Conservation (phyloP, 1,140 invertebrate species). For the Himalopsyche phryganea region DNA sequence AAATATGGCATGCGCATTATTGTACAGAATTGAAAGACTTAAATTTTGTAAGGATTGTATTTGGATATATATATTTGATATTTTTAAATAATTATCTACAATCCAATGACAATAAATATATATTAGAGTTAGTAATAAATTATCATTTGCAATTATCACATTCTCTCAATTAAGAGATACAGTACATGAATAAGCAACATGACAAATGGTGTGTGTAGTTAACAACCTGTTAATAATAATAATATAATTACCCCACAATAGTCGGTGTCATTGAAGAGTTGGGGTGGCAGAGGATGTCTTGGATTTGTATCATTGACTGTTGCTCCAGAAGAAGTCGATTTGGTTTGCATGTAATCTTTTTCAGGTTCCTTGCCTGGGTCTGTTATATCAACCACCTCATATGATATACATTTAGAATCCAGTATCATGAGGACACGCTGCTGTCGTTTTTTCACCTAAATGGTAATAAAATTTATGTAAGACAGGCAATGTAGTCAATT, state of each 20-base stretch:
- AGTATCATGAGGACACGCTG: slow-evolving; percentile 88
- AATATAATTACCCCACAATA: slow-evolving; percentile 92
- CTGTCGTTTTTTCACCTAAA: slow-evolving; percentile 90
- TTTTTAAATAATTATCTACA: no score
- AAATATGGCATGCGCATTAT: no score
- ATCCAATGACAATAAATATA: no score
- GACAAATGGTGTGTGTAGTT: no score
- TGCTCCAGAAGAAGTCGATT: slow-evolving; percentile 73
- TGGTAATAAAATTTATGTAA: background rate
- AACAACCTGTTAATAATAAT: no score
- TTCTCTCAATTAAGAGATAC: no score
- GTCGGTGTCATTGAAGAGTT: slow-evolving; percentile 88
- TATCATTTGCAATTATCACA: no score
- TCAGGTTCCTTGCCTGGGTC: slow-evolving; percentile 84
- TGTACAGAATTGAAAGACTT: no score
- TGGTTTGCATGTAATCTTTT: slow-evolving; percentile 89
- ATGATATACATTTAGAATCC: slow-evolving; percentile 83
- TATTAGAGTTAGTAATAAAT: no score
- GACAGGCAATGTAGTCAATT: background rate
- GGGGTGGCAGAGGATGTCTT: slow-evolving; percentile 80
- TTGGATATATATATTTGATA: no score
- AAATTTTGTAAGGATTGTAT: no score
- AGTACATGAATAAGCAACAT: no score
- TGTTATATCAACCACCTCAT: slow-evolving; percentile 87
- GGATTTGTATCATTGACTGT: slow-evolving; percentile 60